Evolutionary conservation across 2,888 invertebrate species (phyloP).

Genomic region (Blastobasis lacticolella): DNA sequence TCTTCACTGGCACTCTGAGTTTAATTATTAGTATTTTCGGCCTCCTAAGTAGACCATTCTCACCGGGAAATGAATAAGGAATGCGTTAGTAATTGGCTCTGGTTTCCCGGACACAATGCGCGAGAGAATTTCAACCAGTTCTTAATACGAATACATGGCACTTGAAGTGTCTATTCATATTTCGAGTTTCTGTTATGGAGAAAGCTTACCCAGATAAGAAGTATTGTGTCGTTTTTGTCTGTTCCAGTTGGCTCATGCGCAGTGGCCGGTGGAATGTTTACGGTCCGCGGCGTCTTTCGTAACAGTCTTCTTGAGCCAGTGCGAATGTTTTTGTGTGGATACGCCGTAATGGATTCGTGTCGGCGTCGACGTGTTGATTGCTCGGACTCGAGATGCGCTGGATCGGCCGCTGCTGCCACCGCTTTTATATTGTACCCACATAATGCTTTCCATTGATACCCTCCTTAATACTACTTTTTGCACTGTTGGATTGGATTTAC

Average conservation of each 20-base stretch:
- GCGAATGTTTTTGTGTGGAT: slow-evolving; percentile 66
- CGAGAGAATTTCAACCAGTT: slow-evolving; percentile 1
- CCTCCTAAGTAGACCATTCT: too few relatives aligned
- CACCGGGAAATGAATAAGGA: too few relatives aligned
- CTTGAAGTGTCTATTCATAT: slow-evolving; percentile 3
- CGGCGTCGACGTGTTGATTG: slow-evolving; percentile 27
- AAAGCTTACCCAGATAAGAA: slow-evolving; percentile 35
- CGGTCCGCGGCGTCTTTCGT: slow-evolving; percentile 66
- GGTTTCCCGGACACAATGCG: background rate
- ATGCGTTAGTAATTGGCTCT: too few relatives aligned
- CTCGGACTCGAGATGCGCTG: slow-evolving; percentile 29
- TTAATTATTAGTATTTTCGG: too few relatives aligned
- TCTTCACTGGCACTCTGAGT: too few relatives aligned
- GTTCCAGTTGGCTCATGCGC: slow-evolving; percentile 52
- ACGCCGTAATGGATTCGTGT: slow-evolving; percentile 50
- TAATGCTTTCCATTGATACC: too few relatives aligned
- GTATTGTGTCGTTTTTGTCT: slow-evolving; percentile 54
- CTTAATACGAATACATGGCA: slow-evolving; percentile 2
- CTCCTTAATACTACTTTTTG: too few relatives aligned
- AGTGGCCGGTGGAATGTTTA: slow-evolving; percentile 65
- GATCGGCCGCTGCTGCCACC: slow-evolving; percentile 22
- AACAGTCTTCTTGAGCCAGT: slow-evolving; percentile 62
- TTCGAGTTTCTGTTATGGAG: slow-evolving; percentile 36
- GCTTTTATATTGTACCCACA: background rate
- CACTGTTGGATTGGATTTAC: too few relatives aligned